Percentiles rank a stretch among this genome's conserved stretches.
These are phyloP conservation scores for Drosophila phalerata DNA, from an alignment of 2,888 invertebrate species.

Conservation along the genomic window DNA sequence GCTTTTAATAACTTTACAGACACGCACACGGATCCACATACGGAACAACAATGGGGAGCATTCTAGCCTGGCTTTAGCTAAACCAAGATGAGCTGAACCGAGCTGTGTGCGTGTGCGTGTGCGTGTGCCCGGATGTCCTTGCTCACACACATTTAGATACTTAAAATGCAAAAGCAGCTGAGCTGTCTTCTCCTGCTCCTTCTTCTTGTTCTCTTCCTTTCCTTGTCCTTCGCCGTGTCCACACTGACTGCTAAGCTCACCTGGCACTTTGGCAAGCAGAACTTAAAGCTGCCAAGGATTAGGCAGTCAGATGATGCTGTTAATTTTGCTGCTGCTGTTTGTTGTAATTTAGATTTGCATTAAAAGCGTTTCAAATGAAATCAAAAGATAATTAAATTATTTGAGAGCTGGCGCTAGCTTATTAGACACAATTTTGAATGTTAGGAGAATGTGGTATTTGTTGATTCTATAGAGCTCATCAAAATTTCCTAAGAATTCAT, in stretches of 20 bases:
- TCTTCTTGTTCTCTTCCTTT: conserved; percentile 1
- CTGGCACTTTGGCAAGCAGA: conserved; percentile 19
- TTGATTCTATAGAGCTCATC: conserved; percentile 9
- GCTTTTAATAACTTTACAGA: conserved; percentile 77
- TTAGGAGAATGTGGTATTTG: neutral
- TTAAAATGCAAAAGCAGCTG: conserved; percentile 43
- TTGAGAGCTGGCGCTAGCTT: conserved; percentile 23
- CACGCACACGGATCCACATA: conserved; percentile 38
- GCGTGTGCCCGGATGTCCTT: conserved; percentile 17
- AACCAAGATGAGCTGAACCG: conserved; percentile 8
- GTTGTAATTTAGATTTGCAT: conserved; percentile 45
- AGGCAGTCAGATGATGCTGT: conserved; percentile 21
- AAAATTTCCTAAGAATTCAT: conserved; percentile 38
- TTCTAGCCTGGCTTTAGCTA: conserved; percentile 7
- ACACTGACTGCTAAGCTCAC: conserved; percentile 8
- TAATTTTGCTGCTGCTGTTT: conserved; percentile 15
- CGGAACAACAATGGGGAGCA: neutral
- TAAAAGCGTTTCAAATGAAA: conserved; percentile 46
- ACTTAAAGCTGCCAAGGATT: conserved; percentile 52
- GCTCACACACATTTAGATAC: conserved; percentile 17
- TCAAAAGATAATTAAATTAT: conserved; percentile 65
- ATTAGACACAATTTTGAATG: neutral
- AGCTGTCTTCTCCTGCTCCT: conserved; percentile 24
- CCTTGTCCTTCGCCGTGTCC: neutral
- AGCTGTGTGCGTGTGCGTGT: conserved; percentile 7